A percentile compares a stretch with the other conserved stretches of the same genome.
Conservation (phyloP, 1,140 invertebrate species). For the Steinernema feltiae region DNA sequence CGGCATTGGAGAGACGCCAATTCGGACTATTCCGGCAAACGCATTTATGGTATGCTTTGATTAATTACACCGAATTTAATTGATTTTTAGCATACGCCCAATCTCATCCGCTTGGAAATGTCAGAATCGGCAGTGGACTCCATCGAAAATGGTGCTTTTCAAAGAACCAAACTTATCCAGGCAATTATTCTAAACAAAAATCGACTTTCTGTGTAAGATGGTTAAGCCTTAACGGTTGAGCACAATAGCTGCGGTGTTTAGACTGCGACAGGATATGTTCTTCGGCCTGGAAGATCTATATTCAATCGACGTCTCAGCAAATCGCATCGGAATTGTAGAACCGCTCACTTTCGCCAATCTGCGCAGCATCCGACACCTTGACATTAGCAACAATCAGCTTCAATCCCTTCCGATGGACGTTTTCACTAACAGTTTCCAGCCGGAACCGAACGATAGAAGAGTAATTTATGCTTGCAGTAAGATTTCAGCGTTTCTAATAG, state of each 20-base stretch:
- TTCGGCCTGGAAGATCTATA: slow-evolving; percentile 52
- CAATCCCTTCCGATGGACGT: slow-evolving; percentile 52
- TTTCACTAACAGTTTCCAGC: slow-evolving; percentile 50
- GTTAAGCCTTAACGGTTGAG: not conserved
- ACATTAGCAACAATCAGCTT: slow-evolving; percentile 57
- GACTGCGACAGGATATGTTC: slow-evolving; percentile 53
- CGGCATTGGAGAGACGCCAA: slow-evolving; percentile 56
- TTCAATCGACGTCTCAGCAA: slow-evolving; percentile 55
- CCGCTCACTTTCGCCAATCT: slow-evolving; percentile 52
- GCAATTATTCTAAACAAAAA: slow-evolving; percentile 57
- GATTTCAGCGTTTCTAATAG: not conserved
- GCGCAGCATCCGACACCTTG: slow-evolving; percentile 50
- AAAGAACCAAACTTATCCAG: slow-evolving; percentile 53
- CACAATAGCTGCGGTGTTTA: slow-evolving; percentile 34
- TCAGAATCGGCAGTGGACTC: slow-evolving; percentile 53
- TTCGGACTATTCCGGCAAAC: slow-evolving; percentile 56
- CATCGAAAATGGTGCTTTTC: slow-evolving; percentile 56
- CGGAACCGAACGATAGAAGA: slow-evolving; percentile 52
- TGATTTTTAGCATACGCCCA: slow-evolving; percentile 49
- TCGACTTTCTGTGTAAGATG: slow-evolving; percentile 50
- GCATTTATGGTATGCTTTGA: slow-evolving; percentile 34
- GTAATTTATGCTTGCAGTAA: slow-evolving; percentile 57
- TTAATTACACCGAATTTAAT: not conserved
- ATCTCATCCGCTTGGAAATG: slow-evolving; percentile 57
- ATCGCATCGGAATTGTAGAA: slow-evolving; percentile 53